These are phyloP conservation scores for Metaphire vulgaris DNA, from an alignment of 1,140 invertebrate species.

Conservation along the genomic window DNA sequence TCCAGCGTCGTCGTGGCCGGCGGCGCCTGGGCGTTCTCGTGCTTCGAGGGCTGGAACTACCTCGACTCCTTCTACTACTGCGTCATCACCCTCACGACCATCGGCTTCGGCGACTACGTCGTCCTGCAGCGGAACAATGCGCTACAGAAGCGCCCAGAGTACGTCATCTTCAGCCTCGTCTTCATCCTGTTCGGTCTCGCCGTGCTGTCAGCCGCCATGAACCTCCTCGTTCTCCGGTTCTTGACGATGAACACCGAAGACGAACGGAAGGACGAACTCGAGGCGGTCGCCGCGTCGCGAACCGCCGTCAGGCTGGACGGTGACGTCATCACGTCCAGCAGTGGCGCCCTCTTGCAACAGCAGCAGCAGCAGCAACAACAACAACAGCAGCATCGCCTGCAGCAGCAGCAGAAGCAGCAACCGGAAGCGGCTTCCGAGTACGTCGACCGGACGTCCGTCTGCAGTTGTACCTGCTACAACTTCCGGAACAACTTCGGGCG, in stretches of 20 bases:
- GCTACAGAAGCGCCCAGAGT: conserved; percentile 89
- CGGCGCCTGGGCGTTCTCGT: conserved; percentile 88
- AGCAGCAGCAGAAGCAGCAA: conserved; percentile 51
- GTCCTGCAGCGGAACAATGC: conserved; percentile 81
- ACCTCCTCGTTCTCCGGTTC: conserved; percentile 93
- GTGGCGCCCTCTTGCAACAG: conserved; percentile 70
- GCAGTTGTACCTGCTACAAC: conserved; percentile 70
- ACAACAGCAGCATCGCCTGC: no score
- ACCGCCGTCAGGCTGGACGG: conserved; percentile 77
- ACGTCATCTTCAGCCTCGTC: conserved; percentile 94
- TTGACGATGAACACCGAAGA: conserved; percentile 97
- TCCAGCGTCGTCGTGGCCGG: conserved; percentile 90
- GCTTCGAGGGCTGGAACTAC: conserved; percentile 94
- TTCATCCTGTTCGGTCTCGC: conserved; percentile 99
- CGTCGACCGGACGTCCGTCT: conserved; percentile 68
- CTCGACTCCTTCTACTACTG: conserved; percentile 99
- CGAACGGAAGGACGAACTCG: conserved; percentile 78
- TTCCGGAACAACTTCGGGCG: conserved; percentile 49
- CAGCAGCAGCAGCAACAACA: no score
- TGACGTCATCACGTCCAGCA: conserved; percentile 74
- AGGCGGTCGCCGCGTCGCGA: conserved; percentile 68
- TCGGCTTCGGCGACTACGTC: conserved; percentile 68
- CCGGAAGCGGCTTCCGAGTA: conserved; percentile 39
- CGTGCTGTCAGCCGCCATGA: conserved; percentile 97
- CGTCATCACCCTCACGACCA: conserved; percentile 96